Conservation (phyloP, 2,797 vertebrate genomes). For the Acanthis flammea region DNA sequence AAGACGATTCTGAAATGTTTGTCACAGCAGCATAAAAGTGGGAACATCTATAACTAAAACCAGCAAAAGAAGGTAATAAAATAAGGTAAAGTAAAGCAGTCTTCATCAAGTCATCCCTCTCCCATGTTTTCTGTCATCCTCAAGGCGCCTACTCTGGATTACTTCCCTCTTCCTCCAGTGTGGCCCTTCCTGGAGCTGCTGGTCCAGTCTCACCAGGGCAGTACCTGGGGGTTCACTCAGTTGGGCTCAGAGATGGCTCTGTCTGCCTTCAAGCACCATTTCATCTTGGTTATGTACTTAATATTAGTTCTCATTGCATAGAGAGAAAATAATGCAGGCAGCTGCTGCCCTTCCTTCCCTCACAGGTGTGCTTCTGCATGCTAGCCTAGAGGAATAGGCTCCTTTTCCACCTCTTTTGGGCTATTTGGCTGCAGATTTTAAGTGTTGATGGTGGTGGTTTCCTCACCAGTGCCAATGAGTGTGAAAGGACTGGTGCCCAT, state of each 20-base stretch:
- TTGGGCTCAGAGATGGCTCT: not conserved
- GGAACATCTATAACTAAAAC: not conserved
- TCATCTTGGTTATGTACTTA: not conserved
- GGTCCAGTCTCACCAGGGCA: accelerated
- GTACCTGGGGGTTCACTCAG: accelerated
- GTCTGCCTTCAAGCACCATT: not conserved
- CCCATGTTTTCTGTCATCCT: not conserved
- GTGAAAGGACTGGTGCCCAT: not conserved
- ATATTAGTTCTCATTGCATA: not conserved
- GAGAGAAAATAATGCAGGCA: not conserved
- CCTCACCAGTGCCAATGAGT: accelerated
- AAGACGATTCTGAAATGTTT: not conserved
- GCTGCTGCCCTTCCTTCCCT: not conserved
- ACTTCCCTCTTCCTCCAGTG: not conserved
- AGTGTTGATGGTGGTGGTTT: not conserved
- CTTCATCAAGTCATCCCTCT: not conserved
- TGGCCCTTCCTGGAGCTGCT: not conserved
- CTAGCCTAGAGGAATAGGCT: not conserved
- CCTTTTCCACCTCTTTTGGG: not conserved
- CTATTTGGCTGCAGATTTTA: not conserved
- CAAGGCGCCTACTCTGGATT: accelerated
- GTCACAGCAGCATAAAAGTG: not conserved
- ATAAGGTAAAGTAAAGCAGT: not conserved
- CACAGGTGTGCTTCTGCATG: accelerated
- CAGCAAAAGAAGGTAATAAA: not conserved